Base-by-base conservation (phyloP, 1,140 invertebrate species). In the Gonatopus flavifemur region DNA sequence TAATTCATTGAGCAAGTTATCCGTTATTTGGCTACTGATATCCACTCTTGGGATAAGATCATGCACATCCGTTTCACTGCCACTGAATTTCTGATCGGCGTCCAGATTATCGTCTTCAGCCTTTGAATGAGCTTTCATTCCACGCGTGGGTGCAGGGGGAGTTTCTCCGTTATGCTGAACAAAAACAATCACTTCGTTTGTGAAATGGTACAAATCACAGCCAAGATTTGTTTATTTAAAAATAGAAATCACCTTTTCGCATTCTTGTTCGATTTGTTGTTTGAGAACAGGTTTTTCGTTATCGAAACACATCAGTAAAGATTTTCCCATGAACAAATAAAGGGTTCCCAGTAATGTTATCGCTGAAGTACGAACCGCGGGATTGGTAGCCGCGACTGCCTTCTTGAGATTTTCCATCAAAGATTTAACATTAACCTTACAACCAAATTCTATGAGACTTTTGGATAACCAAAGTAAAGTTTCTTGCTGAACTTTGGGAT, bases 401-500 rank as follows among this genome's bases (percentile, higher is more conserved):
- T 93, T 94, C 63, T 92, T 94, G 0, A 90, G 83, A 66, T 88
- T 85, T 6, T 90, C 87, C 21, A 95, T 85, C 8, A 95, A 73
- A 6, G 81, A 74, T 77, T 94, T 95, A 1, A 89, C 80, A 65
- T 91, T 90, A 53, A 92, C 72, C 52, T 88, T 79, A 57, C 90
- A 85, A 20, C 94, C 93, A 82, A 96, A 96, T 65, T 94, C 92
- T 53, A 85, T 84, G 0, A 96, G 81, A 15, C 90, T 86, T 31
- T 79, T 82, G 3, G 84, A 78, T 24, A 94, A 76, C 92, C 93
- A 95, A 21, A 84, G 78, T 13, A 95, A 79, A 38, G 89, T 81
- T 74, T 95, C 91, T 10, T 90, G 85, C 61, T 94, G 90, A 25
- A 94, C 91, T 71, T 94, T 95, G 0, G 94, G 94, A 70, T 90